Percentiles rank a stretch among this genome's conserved stretches.
Evolutionary conservation across 2,888 invertebrate genomes (phyloP).

Genomic region (Lymantria monacha): DNA sequence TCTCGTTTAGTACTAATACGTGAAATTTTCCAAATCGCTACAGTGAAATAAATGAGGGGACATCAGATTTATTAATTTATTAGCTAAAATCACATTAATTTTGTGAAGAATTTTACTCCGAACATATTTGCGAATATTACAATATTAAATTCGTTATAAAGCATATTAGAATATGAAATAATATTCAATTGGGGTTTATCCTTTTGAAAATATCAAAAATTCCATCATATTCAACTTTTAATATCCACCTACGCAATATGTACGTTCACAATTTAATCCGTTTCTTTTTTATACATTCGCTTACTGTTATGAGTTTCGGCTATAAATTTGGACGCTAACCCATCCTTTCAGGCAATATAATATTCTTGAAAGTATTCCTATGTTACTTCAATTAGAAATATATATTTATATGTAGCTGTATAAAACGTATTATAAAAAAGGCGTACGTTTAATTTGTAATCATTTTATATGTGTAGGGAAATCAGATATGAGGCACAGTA

Average conservation of each 20-base stretch:
- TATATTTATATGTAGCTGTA: not conserved
- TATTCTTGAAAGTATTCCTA: conserved; percentile 23
- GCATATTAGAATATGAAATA: not conserved
- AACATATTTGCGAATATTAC: no score
- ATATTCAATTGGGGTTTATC: not conserved
- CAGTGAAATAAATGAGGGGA: no score
- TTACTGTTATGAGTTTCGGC: not conserved
- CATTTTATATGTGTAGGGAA: not conserved
- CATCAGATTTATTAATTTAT: no score
- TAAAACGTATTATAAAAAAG: not conserved
- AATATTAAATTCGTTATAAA: no score
- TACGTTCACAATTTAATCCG: not conserved
- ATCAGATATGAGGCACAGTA: no score
- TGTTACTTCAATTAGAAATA: conserved; percentile 12
- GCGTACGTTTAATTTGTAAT: not conserved
- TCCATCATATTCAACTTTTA: not conserved
- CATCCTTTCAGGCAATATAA: conserved; percentile 22
- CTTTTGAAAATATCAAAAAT: not conserved
- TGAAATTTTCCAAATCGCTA: no score
- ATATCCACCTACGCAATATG: not conserved
- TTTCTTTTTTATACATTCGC: not conserved
- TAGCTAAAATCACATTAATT: no score
- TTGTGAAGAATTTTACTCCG: no score
- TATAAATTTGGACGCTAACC: conserved; percentile 19
- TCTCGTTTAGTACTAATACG: no score